Percentiles rank a stretch among this genome's conserved stretches.
Evolutionary conservation across 2,113 vertebrate species (phyloP).

Genomic region (Narcine bancroftii): DNA sequence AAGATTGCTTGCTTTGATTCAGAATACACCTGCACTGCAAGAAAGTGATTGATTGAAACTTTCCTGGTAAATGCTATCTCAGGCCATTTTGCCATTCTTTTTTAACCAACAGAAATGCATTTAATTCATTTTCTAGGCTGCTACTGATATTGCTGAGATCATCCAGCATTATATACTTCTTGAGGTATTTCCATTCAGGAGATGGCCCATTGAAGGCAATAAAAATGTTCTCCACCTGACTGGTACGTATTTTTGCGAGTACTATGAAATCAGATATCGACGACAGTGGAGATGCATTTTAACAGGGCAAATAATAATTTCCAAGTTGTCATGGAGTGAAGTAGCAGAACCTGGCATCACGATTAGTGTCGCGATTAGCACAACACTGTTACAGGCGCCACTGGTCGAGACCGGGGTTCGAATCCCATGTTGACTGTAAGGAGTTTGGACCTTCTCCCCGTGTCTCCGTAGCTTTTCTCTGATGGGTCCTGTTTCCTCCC

Average conservation of each 20-base stretch:
- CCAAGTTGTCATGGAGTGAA: no score
- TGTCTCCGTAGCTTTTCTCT: no score
- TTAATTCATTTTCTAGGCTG: neutral
- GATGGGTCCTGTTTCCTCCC: no score
- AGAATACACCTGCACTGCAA: neutral
- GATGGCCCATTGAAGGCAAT: neutral
- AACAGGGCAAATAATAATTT: neutral
- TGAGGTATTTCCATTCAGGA: neutral
- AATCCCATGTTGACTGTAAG: no score
- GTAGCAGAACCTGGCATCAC: no score
- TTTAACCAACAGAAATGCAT: neutral
- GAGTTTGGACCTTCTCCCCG: no score
- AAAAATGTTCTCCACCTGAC: neutral
- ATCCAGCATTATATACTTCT: neutral
- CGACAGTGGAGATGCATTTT: neutral
- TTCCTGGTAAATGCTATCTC: neutral
- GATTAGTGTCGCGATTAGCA: no score
- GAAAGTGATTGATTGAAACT: neutral
- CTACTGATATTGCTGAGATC: neutral
- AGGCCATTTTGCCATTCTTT: conserved; percentile 19
- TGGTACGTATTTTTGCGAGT: neutral
- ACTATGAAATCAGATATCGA: neutral
- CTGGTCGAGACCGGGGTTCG: no score
- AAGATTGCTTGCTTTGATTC: neutral
- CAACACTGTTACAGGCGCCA: no score